These are phyloP conservation scores for Cerceris ruficornis DNA, from an alignment of 2,888 invertebrate genomes.

Conservation along the genomic window DNA sequence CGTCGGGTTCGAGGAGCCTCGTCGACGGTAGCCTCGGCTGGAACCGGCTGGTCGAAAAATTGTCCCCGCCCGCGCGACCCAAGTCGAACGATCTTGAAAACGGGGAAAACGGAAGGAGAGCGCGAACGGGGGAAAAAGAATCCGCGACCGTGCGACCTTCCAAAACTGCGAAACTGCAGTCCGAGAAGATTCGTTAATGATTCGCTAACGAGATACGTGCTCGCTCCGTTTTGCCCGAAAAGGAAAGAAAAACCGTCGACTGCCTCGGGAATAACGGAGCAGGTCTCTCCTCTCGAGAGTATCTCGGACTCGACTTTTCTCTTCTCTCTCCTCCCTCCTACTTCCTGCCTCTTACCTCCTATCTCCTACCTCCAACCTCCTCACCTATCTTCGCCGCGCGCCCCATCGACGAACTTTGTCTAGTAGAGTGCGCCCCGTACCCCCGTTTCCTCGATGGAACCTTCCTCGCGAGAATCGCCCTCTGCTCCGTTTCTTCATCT, in stretches of 20 bases:
- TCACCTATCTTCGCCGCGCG: conserved; percentile 2
- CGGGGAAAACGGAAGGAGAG: conserved; percentile 12
- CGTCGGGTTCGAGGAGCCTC: neutral
- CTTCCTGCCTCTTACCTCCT: conserved; percentile 8
- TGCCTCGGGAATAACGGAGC: conserved; percentile 41
- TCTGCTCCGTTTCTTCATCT: neutral
- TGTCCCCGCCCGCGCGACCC: neutral
- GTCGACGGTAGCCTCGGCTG: neutral
- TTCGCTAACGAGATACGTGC: conserved; percentile 77
- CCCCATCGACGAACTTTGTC: neutral
- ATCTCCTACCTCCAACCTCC: neutral
- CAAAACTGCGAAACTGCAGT: conserved; percentile 48
- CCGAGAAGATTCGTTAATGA: conserved; percentile 74
- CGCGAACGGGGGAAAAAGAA: conserved; percentile 13
- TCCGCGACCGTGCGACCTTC: conserved; percentile 30
- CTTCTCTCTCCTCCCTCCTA: conserved; percentile 14
- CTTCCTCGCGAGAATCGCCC: conserved; percentile 3
- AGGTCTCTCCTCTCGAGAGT: conserved; percentile 53
- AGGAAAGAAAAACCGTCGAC: conserved; percentile 47
- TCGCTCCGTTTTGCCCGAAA: conserved; percentile 62
- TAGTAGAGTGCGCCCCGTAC: too few species aligned
- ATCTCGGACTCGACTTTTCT: conserved; percentile 3
- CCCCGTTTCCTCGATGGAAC: too few species aligned
- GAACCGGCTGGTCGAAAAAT: neutral
- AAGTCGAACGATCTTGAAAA: neutral